Evolutionary conservation across 1,140 invertebrate genomes (phyloP), one percentile per base, ranked within the genome.

Genomic region (Monomorium pharaonis): DNA sequence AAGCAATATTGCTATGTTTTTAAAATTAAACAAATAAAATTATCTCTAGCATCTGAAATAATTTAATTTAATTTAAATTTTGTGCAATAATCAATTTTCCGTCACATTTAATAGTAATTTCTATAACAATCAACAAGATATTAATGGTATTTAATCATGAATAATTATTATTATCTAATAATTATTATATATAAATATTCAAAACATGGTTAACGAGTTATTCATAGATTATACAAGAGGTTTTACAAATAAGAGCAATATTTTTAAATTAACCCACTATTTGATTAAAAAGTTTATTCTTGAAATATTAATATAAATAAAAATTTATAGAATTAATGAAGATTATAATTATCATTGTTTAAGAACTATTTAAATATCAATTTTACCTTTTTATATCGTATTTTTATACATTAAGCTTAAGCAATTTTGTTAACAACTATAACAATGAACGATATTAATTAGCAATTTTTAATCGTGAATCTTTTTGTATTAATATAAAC

Each of bases 21-120:
- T 1, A 6, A 58, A 37, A 37, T 74, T 74, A 5, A 37, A 18
- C 37, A 37, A 54, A 12, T 56, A 37, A 54, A 58, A 56, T 74
- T 74, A 54, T 18, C 2, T 3, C 12, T 24, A 37, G n/a, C 37
- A 10, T 54, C 3, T 56, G 37, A 74, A 56, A 37, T 42, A 0
- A 74, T 24, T 74, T 58, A 16, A 42, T 24, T 37, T 14, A 6
- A 70, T 24, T 54, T 56, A 6, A 37, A 74, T 74, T 56, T 21
- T 74, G 56, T 75, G 5, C 9, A 42, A 37, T 75, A 18, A 58
- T 42, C 72, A 75, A 56, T 75, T 58, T 75, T 58, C 30, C 51
- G 5, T 75, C 49, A 56, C n/a, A 75, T 75, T 75, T 75, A 75
- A 42, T 56, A 51, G 33, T 33, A 75, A 75, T 75, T 75, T 75